These are phyloP conservation scores for Apamea monoglypha DNA, from an alignment of 2,888 invertebrate genomes.

Conservation along the genomic window DNA sequence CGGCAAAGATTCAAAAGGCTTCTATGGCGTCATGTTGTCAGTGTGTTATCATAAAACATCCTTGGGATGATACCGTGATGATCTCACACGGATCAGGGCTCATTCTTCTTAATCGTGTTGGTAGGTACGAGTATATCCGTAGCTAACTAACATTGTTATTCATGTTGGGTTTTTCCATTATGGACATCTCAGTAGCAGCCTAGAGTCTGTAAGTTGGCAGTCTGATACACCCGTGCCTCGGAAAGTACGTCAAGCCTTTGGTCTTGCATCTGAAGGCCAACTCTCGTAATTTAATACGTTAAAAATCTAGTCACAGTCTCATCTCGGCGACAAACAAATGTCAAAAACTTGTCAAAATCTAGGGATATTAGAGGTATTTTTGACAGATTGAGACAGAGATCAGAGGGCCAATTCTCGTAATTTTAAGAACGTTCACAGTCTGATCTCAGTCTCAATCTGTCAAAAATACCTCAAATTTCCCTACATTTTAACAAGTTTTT, in stretches of 20 bases:
- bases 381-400: too few relatives aligned
- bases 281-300: too few relatives aligned
- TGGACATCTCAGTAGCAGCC: not conserved
- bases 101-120: constrained; percentile 41
- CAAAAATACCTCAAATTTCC: too few relatives aligned
- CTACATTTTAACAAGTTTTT: too few relatives aligned
- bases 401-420: too few relatives aligned
- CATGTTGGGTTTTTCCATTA: not conserved
- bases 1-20: constrained; percentile 50
- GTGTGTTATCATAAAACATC: constrained; percentile 67
- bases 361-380: too few relatives aligned
- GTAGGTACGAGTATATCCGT: constrained; percentile 3
- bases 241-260: not conserved
- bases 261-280: not conserved
- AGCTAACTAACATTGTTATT: constrained; percentile 8
- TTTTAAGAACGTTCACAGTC: too few relatives aligned
- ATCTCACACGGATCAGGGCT: constrained; percentile 60
- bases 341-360: too few relatives aligned
- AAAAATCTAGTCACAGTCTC: too few relatives aligned
- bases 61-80: constrained; percentile 68
- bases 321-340: too few relatives aligned
- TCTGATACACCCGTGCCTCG: not conserved
- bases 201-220: not conserved
- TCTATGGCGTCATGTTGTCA: constrained; percentile 63
- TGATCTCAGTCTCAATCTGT: too few relatives aligned